phyloP scores from a whole-genome alignment of 2,797 vertebrate species.

The Hirundo rustica region DNA sequence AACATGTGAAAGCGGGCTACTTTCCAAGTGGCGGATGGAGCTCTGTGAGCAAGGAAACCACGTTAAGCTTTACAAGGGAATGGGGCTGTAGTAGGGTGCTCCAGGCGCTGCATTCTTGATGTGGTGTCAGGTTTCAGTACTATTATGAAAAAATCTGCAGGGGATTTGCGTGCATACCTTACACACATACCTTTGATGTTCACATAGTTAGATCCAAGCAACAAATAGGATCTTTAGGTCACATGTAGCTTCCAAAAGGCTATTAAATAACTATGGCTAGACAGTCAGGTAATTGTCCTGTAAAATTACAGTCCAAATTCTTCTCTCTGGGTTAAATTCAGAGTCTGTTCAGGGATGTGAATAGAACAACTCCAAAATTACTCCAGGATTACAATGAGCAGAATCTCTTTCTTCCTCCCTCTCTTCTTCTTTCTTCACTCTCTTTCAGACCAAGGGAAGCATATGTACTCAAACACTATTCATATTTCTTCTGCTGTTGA shows the following conservation, averaged over 20 bases:
- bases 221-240: conserved; percentile 49
- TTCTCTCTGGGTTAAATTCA: not conserved
- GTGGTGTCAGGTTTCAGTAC: conserved; percentile 64
- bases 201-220: conserved; percentile 33
- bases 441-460: not conserved
- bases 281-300: conserved; percentile 53
- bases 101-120: conserved; percentile 62
- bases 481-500: not conserved
- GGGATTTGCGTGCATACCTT: conserved; percentile 59
- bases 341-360: not conserved
- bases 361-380: not conserved
- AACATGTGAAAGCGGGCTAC: not conserved
- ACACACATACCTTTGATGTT: conserved; percentile 58
- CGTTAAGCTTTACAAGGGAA: conserved; percentile 8
- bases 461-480: not conserved
- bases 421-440: not conserved
- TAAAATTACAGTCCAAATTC: conserved; percentile 7
- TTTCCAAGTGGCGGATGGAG: conserved; percentile 8
- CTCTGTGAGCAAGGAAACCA: conserved; percentile 19
- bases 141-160: conserved; percentile 55
- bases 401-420: not conserved
- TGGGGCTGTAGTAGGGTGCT: conserved; percentile 22
- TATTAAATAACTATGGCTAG: conserved; percentile 56
- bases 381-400: not conserved
- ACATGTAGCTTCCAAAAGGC: conserved; percentile 42